Base-by-base conservation (phyloP, 2,797 vertebrate species). In the Atherinosoma microstoma region DNA sequence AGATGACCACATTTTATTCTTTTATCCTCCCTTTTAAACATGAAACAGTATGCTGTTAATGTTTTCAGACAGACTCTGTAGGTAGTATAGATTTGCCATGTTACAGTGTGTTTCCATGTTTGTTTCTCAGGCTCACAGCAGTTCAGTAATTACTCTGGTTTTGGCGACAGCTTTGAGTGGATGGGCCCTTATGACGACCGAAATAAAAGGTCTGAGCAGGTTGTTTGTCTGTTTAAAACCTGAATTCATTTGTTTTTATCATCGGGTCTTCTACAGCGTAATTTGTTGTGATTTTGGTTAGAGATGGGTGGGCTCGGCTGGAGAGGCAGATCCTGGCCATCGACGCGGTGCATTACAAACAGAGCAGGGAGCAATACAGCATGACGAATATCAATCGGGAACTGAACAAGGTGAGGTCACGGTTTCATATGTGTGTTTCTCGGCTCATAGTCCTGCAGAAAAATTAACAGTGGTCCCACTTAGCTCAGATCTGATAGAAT, bases 251-350 rank as follows among this genome's bases (percentile, higher is more conserved):
- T 0, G 2, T 45, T 62, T 62, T 29, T 22, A 2, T 29, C 20
- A 24, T 12, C 30, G 22, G 11, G 12, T 64, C 18, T 36, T 15
- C 6, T 45, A 20, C 18, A 7, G 20, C 18, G 16, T 64, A 16
- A 49, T 15, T 2, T 1, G 0, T 30, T 27, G 13, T 1, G 34
- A 20, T 60, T 2, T 76, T 34, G 27, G 2, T 22, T n/a, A 95
- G 94, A 27, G 94, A 95, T 6, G 0, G 27, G 0, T 95, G 94
- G 93, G 0, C 0, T 15, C 88, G 93, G 12, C 67, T 73, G 42
- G 53, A 72, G 47, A 90, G 93, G 47, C 84, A 93, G 75, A 92
- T 94, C 12, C 51, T 95, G 7, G 93, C 93, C 80, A 94, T 95
- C 0, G 94, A 95, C 2, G 94, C 94, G 0, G 1, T 88, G 6